Base-by-base conservation (phyloP, 2,113 vertebrate genomes). In the Delphinus delphis region DNA sequence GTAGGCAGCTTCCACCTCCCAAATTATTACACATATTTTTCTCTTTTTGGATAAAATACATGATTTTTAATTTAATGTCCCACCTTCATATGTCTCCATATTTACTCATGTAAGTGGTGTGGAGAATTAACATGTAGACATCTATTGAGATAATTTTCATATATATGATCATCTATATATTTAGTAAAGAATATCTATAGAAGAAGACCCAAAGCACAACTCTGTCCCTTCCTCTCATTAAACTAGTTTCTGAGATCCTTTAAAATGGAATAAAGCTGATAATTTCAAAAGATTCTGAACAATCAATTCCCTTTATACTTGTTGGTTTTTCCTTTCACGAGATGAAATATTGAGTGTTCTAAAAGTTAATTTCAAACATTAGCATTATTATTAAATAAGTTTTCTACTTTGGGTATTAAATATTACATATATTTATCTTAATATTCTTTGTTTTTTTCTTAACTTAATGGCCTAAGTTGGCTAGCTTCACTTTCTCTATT, bases 341-440 rank as follows among this genome's bases (percentile, higher is more conserved):
- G 87, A 53, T 90, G 65, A 96, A 94, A 74, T 74, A 82, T 13
- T 36, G 41, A 58, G 9, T 90, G 28, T 10, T 67, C 55, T 44
- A 94, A 70, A 91, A 90, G 70, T 68, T 93, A 31, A 95, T 93
- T 71, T 87, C 28, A 70, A 92, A 70, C 38, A 88, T 63, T 62
- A 89, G 38, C 12, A 84, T 47, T 44, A 44, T 82, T 94, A 79
- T 70, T 83, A 67, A 93, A 33, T 63, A 88, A 8, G 1, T 47
- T n/a, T 41, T 95, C 41, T 70, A 23, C 36, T 60, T 81, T 65
- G 62, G 11, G 1, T 53, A 68, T 97, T 67, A 2, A 73, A 53
- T 87, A 87, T 36, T 89, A 62, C 65, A 68, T 50, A 36, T 31
- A 85, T 82, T 95, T 53, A 70, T 58, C 33, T 79, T 74, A 20